Percentiles rank a stretch among this genome's conserved stretches.
Evolutionary conservation across 1,140 invertebrate genomes (phyloP).

Genomic region (Pristionchus pacificus): DNA sequence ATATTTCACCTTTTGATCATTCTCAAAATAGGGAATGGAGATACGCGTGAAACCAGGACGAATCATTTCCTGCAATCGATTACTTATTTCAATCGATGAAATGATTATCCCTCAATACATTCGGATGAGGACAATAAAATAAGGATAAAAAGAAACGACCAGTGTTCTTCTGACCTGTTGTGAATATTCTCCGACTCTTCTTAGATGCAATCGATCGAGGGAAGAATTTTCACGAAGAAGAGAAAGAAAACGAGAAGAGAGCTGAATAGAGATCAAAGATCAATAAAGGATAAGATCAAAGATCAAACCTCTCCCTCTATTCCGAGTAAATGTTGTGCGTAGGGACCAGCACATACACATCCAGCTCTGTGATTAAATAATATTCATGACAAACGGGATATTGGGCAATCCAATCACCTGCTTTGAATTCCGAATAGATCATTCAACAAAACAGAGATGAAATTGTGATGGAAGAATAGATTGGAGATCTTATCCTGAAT

Average conservation of each 20-base stretch:
- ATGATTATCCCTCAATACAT: no score
- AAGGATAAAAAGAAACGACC: no score
- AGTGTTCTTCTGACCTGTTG: no score
- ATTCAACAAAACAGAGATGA: conserved; percentile 78
- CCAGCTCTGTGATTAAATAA: conserved; percentile 65
- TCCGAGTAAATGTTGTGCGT: conserved; percentile 77
- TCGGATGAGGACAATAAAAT: no score
- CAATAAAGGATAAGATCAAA: conserved; percentile 73
- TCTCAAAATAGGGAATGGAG: conserved; percentile 79
- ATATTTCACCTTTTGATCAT: conserved; percentile 67
- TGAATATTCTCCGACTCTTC: conserved; percentile 66
- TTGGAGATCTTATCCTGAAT: conserved; percentile 69
- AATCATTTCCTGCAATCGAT: conserved; percentile 75
- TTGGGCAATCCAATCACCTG: not conserved
- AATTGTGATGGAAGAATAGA: conserved; percentile 83
- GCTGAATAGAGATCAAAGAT: conserved; percentile 67
- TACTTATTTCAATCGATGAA: no score
- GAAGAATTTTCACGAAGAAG: conserved; percentile 43
- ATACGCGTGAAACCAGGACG: conserved; percentile 80
- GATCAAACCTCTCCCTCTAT: conserved; percentile 73
- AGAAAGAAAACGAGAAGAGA: conserved; percentile 19
- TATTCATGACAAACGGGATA: not conserved
- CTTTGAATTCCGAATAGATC: conserved; percentile 87
- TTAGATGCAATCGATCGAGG: conserved; percentile 66
- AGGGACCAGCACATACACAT: conserved; percentile 77